Base-by-base conservation (phyloP, 1,140 invertebrate genomes). In the Centruroides vittatus region DNA sequence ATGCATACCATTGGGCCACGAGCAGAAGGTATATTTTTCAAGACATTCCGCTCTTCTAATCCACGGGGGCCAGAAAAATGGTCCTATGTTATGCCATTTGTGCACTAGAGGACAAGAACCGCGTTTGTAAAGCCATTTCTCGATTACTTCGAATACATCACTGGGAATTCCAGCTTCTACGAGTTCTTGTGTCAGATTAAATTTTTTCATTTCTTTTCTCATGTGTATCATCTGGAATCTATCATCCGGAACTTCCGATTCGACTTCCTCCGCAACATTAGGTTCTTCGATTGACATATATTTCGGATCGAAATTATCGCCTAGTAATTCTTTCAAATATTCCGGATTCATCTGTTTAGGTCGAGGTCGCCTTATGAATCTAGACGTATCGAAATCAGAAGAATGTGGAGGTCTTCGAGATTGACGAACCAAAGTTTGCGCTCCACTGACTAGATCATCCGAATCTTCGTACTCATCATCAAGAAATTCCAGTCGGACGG, bases 1-100 rank as follows among this genome's bases (percentile, higher is more conserved):
- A n/a, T 70, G 61, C 74, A 77, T 76, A 6, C 75, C 75, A 0
- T 72, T 68, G 5, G 75, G 75, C 71, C 74, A 76, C 11, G 72
- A 73, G 58, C 75, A 77, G 12, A 64, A 56, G 7, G 13, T 23
- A 9, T 61, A 54, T 1, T 65, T 61, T 12, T 61, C 62, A 3
- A 58, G 57, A 62, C 74, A 76, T n/a, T 70, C 64, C 3, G 74
- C 74, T 35, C 67, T 48, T n/a, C 67, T 62, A 11, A 75, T 66
- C 69, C 69, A 75, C 50, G 10, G 60, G 7, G 75, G 75, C 74
- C 73, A 77, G 56, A 74, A 77, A 13, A 70, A 70, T 5, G 69
- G 57, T 5, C 75, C 75, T 52, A 77, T 51, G 59, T 77, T 74
- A 11, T 66, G 63, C 75, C 75, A 77, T 0, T 61, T 63, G 67